A percentile compares a stretch with the other conserved stretches of the same genome.
Evolutionary conservation across 2,113 vertebrate species (phyloP).

Genomic region (Mugil cephalus): DNA sequence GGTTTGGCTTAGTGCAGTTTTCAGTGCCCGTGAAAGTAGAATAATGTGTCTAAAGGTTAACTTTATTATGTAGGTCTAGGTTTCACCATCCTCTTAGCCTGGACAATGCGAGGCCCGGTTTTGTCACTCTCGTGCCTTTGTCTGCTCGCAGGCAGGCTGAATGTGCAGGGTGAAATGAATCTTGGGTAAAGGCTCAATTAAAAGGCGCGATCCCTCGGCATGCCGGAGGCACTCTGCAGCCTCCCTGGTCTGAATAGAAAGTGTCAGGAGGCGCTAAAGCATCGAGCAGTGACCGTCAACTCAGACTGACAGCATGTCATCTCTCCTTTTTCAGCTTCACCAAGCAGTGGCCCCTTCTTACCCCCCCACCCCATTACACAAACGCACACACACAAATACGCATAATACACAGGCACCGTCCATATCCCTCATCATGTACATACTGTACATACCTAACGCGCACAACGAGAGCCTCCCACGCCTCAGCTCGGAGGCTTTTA

Average conservation of each 20-base stretch:
- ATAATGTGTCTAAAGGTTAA: conserved; percentile 60
- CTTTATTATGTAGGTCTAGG: conserved; percentile 49
- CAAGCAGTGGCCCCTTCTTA: conserved; percentile 60
- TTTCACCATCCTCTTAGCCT: conserved; percentile 40
- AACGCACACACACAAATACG: conserved; percentile 38
- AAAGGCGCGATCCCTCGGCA: conserved; percentile 65
- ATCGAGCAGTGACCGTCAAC: conserved; percentile 77
- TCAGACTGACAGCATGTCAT: conserved; percentile 81
- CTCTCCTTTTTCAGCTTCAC: conserved; percentile 79
- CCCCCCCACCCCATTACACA: conserved; percentile 32
- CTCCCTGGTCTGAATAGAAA: conserved; percentile 67
- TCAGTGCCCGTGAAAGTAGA: conserved; percentile 42
- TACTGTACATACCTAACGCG: conserved; percentile 68
- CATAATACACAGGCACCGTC: conserved; percentile 30
- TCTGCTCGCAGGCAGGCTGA: conserved; percentile 57
- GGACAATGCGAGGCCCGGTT: conserved; percentile 56
- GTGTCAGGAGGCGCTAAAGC: conserved; percentile 75
- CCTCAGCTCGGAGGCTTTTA: conserved; percentile 49
- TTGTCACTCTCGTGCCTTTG: conserved; percentile 62
- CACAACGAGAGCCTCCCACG: conserved; percentile 50
- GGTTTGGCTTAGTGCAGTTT: conserved; percentile 55
- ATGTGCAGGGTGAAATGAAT: conserved; percentile 74
- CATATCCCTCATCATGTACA: conserved; percentile 31
- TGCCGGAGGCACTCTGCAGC: conserved; percentile 59
- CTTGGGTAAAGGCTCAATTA: conserved; percentile 79